phyloP scores from a whole-genome alignment of 2,113 vertebrate species.

The Mohoua ochrocephala region DNA sequence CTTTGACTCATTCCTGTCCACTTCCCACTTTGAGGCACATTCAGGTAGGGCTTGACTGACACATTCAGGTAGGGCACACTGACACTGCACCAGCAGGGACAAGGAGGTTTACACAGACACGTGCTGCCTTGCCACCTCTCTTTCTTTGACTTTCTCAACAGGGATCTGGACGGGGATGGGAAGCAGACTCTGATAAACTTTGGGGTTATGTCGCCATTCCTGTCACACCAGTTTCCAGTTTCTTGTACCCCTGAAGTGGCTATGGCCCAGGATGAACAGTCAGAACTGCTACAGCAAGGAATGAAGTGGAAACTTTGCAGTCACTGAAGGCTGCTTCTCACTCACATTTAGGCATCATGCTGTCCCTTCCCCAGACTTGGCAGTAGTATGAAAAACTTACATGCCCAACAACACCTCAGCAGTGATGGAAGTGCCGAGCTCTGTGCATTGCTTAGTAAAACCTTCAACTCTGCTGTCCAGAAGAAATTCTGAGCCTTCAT shows the following conservation, averaged over 20 bases:
- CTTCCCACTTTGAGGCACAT: background rate
- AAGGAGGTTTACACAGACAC: background rate
- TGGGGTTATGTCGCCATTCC: background rate
- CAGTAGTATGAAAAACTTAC: background rate
- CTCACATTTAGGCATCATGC: background rate
- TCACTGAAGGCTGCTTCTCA: background rate
- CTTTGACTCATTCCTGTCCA: background rate
- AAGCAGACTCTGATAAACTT: background rate
- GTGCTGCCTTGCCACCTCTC: background rate
- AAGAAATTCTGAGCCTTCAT: background rate
- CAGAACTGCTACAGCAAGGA: background rate
- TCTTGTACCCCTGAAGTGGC: background rate
- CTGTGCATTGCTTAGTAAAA: background rate
- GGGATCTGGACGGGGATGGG: background rate
- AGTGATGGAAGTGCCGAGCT: background rate
- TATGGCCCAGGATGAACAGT: background rate
- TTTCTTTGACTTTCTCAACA: background rate
- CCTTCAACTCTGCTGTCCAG: background rate
- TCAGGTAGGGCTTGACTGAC: background rate
- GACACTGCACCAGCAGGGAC: rapidly evolving
- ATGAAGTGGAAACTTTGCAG: background rate
- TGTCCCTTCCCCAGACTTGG: background rate
- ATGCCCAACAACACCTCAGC: background rate
- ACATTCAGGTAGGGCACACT: background rate
- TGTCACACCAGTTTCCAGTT: background rate